Percentiles rank a stretch among this genome's conserved stretches.
phyloP scores from a whole-genome alignment of 2,797 vertebrate species.

The Trachurus trachurus region DNA sequence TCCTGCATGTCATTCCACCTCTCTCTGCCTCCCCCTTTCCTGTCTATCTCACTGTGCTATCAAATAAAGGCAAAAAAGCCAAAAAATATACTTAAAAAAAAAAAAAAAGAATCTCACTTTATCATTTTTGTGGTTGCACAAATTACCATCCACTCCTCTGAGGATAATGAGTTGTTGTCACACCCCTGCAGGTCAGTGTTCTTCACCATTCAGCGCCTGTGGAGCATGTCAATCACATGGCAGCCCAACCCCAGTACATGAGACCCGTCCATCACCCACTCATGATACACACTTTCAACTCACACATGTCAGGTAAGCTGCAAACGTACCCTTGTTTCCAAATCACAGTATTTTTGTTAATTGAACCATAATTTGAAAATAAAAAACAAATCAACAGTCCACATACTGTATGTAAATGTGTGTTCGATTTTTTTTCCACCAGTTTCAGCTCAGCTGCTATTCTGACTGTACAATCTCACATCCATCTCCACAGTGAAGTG shows the following conservation, averaged over 20 bases:
- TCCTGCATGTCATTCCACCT: no score
- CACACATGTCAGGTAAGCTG: conserved; percentile 88
- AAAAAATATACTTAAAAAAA: no score
- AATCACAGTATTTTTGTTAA: not conserved
- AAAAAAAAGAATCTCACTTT: not conserved
- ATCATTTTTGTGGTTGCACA: not conserved
- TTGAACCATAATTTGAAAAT: not conserved
- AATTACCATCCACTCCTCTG: not conserved
- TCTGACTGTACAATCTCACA: not conserved
- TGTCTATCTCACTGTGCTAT: no score
- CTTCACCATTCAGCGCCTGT: conserved; percentile 89
- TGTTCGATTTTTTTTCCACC: not conserved
- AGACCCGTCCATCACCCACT: conserved; percentile 92
- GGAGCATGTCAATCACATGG: conserved; percentile 93
- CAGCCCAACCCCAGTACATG: conserved; percentile 91
- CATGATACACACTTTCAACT: conserved; percentile 85
- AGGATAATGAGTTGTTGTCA: conserved; percentile 9
- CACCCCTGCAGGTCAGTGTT: conserved; percentile 87
- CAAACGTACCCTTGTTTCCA: not conserved
- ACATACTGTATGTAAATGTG: not conserved
- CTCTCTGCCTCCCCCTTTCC: no score
- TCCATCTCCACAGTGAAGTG: not conserved
- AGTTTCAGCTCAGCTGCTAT: not conserved
- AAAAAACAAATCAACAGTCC: not conserved
- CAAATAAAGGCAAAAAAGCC: no score